These are phyloP conservation scores for Amyelois transitella DNA, from an alignment of 1,140 invertebrate species.

Conservation along the genomic window DNA sequence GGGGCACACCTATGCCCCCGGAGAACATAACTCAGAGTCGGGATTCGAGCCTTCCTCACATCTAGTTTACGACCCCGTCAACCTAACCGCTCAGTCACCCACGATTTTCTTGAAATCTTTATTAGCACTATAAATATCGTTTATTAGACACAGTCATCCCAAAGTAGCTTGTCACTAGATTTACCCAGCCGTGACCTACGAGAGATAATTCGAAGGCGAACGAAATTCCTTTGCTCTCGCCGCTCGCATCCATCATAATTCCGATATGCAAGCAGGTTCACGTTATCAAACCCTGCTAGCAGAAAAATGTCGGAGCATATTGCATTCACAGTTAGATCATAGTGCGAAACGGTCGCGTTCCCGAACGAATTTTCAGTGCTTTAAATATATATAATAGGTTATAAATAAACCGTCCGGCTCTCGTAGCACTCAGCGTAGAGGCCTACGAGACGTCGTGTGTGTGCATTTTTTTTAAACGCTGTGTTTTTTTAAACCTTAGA, in stretches of 20 bases:
- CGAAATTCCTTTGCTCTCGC: not conserved
- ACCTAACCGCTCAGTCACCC: too few relatives aligned
- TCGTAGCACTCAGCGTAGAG: conserved; percentile 52
- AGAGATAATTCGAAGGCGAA: too few relatives aligned
- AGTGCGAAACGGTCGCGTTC: conserved; percentile 37
- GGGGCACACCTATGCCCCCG: too few relatives aligned
- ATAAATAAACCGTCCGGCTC: conserved; percentile 23
- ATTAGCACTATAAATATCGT: too few relatives aligned
- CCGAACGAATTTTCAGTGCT: conserved; percentile 27
- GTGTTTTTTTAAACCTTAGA: not conserved
- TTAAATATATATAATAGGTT: conserved; percentile 19
- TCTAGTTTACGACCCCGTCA: too few relatives aligned
- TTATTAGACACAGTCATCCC: too few relatives aligned
- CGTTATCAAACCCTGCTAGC: conserved; percentile 20
- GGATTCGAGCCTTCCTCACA: too few relatives aligned
- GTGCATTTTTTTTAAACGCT: not conserved
- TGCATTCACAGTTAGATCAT: conserved; percentile 42
- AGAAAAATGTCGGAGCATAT: conserved; percentile 34
- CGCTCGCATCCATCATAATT: not conserved
- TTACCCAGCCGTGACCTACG: too few relatives aligned
- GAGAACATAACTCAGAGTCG: too few relatives aligned
- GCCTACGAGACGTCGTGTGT: conserved; percentile 34
- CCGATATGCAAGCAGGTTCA: not conserved
- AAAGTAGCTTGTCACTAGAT: too few relatives aligned
- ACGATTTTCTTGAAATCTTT: too few relatives aligned